Base-by-base conservation (phyloP, 2,113 vertebrate species). In the Grammomys surdaster region DNA sequence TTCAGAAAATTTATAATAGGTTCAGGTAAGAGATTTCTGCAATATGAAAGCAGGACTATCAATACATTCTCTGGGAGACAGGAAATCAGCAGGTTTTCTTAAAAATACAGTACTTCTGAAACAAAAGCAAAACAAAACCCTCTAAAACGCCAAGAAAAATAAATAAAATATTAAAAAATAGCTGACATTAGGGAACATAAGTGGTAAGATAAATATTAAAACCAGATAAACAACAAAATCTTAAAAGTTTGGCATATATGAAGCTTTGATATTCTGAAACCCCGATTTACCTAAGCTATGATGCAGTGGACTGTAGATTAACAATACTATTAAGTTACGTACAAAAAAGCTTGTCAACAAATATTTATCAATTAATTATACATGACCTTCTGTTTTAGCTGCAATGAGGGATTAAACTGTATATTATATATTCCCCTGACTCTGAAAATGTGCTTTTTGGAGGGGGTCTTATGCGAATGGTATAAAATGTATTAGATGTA, bases 291-390 rank as follows among this genome's bases (percentile, higher is more conserved):
- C 6, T n/a, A 70, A 70, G 17, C 5, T 48, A 20, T 69, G 63
- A 67, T 33, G 43, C n/a, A 46, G 17, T 22, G 31, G 67, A 40
- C 1, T 51, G 93, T 60, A 48, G 11, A 82, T 48, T 86, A 60
- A 8, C 1, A 80, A 7, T 70, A 56, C n/a, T 93, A 16, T 26
- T 85, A 19, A 75, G 4, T 69, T 67, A 43, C 22, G 19, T 88
- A 91, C 6, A 88, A 85, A 91, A 6, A 86, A 51, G 40, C 78
- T 89, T 58, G n/a, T 86, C 36, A 91, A 91, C 36, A 91, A 91
- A 93, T 90, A 76, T 78, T 84, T 69, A 63, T 70, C 69, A 78
- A 90, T 40, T 93, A 89, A 56, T 93, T 90, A 78, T 76, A 26
- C 31, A 43, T 14, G 77, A 86, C 58, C 60, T 70, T 72, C 67